Base-by-base conservation (phyloP, 2,797 vertebrate genomes). In the Intellagama lesueurii region DNA sequence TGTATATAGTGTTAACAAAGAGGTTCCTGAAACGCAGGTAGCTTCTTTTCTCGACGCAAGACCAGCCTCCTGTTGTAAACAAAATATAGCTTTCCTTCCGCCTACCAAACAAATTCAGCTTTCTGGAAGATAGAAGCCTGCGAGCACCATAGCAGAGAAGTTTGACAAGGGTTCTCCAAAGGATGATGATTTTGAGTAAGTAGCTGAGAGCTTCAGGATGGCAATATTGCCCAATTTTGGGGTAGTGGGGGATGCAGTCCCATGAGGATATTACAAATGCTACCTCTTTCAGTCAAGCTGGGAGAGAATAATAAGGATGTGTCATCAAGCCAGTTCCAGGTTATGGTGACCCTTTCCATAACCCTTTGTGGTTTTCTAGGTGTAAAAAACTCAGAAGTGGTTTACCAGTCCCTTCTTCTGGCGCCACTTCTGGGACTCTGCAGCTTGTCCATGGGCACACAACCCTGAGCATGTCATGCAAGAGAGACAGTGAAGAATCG, bases 1-100 rank as follows among this genome's bases (percentile, higher is more conserved):
- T 93, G 64, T 47, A 64, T 94, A 94, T 87, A 84, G 84, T 30
- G 85, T 90, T 91, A 95, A 95, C 94, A 96, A 96, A 95, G 95
- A 93, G 91, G 92, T 92, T 93, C 82, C 90, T 94, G 87, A 92
- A 88, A 8, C 28, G 32, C 73, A 14, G 2, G 88, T 81, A n/a
- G 77, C 81, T 77, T 80, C 40, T 22, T 81, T 79, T 14, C 8
- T 44, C 88, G 80, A 72, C 47, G 30, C 19, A 47, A 24, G 86
- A 16, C 26, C 52, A 47, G 83, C 17, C 81, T 76, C 81, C 24
- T 87, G 87, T 88, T 91, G n/a, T 90, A 87, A 93, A 56, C 0
- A 91, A 81, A 82, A 92, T 93, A 80, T 70, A 88, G 75, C 77
- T 91, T 80, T 83, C 88, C 66, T 87, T 83, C 49, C 69, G 87